Conservation (phyloP, 2,888 invertebrate species). For the Pemphredon lugubris region DNA sequence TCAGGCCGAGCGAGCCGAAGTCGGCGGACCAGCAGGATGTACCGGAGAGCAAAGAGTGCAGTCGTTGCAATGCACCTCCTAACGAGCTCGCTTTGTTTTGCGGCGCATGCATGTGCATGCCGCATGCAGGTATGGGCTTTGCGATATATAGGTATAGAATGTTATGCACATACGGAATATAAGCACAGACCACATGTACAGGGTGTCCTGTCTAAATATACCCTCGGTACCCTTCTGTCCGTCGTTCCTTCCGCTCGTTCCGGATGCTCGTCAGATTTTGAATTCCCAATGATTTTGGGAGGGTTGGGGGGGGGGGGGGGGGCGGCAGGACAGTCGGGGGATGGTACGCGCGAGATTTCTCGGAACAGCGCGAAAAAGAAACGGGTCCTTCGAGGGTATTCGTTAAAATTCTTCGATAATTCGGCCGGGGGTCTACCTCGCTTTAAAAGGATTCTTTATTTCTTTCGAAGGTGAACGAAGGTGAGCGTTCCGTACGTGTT, state of each 20-base stretch:
- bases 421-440: no score
- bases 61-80: conserved; percentile 79
- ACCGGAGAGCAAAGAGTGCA: conserved; percentile 71
- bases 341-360: no score
- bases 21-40: conserved; percentile 68
- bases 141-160: conserved; percentile 60
- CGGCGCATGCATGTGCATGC: conserved; percentile 74
- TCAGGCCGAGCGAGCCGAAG: conserved; percentile 40
- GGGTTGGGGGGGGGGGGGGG: no score
- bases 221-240: background rate
- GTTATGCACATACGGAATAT: conserved; percentile 70
- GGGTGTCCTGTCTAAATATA: conserved; percentile 66
- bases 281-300: no score
- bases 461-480: no score
- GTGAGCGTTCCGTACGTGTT: no score
- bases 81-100: conserved; percentile 81
- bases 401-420: no score
- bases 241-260: background rate
- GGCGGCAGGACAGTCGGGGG: no score
- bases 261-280: background rate
- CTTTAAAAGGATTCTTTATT: no score
- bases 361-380: no score
- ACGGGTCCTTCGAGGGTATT: no score
- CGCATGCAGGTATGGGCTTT: conserved; percentile 64
- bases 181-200: conserved; percentile 68